Conservation (phyloP, 1,140 invertebrate species). For the Diprion similis region DNA sequence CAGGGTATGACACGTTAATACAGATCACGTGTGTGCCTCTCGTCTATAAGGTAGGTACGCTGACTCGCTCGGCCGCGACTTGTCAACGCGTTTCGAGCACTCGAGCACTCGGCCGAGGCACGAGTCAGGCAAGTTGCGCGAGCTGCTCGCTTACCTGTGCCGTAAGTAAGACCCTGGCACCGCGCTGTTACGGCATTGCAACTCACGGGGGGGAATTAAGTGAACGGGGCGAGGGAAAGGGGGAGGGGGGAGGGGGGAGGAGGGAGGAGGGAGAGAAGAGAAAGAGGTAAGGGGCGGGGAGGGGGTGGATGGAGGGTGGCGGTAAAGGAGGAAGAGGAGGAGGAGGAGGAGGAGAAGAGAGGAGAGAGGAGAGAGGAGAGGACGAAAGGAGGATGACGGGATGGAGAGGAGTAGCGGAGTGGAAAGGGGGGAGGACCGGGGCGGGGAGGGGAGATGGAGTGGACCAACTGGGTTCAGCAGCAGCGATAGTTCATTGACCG, state of each 20-base stretch:
- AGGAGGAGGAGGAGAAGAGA: slow-evolving; percentile 34
- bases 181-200: slow-evolving; percentile 59
- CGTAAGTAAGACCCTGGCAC: slow-evolving; percentile 57
- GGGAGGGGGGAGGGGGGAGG: slow-evolving; percentile 4
- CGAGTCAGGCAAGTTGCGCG: slow-evolving; percentile 34
- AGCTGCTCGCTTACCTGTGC: slow-evolving; percentile 57
- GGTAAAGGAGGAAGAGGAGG: slow-evolving; percentile 46
- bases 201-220: slow-evolving; percentile 38
- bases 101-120: slow-evolving; percentile 17
- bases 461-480: slow-evolving; percentile 63
- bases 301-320: slow-evolving; percentile 49
- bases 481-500: slow-evolving; percentile 61
- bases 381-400: slow-evolving; percentile 53
- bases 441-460: slow-evolving; percentile 46
- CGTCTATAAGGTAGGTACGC: no score
- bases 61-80: neutral
- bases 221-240: slow-evolving; percentile 14
- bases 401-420: slow-evolving; percentile 54
- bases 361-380: slow-evolving; percentile 32
- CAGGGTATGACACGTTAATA: neutral
- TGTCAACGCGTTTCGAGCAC: slow-evolving; percentile 14
- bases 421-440: slow-evolving; percentile 53
- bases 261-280: slow-evolving; percentile 20
- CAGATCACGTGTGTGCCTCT: slow-evolving; percentile 11
- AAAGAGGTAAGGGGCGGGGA: slow-evolving; percentile 49